Evolutionary conservation across 2,888 invertebrate species (phyloP), one percentile per base, ranked within the genome.

Genomic region (Tenthredo livida): DNA sequence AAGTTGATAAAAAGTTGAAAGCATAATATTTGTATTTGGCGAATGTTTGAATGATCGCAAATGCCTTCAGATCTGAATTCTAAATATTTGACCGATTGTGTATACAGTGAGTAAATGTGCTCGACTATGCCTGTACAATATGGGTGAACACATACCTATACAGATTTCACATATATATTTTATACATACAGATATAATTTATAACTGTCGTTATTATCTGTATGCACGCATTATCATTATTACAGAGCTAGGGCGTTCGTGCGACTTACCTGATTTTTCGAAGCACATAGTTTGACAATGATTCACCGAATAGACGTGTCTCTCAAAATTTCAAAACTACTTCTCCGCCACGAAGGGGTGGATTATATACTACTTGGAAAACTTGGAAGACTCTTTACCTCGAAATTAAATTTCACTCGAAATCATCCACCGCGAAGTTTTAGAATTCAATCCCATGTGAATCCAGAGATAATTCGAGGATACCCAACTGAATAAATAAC

Each of bases 271-370:
- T 67, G 67, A 33, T 67, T 3, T 6, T 67, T 17, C 17, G 4
- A 6, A 29, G 15, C 67, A 67, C 67, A 67, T 67, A 67, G 29
- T 67, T 25, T 25, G 29, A 67, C 67, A 33, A 67, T 67, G 67
- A 67, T 67, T 67, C 67, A 67, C 33, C 33, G 33, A 29, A 67
- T 33, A 33, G 17, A 67, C 67, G 67, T 67, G 67, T 67, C 17
- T 67, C 67, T 33, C 33, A 67, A 67, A 67, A 67, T 67, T 33
- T 67, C 17, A 17, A 67, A 33, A 67, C 9, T 33, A 29, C 17
- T 33, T 67, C 33, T 67, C 5, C 17, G 25, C 4, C 65, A 29
- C 29, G 29, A 29, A 29, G 29, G 29, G 1, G 29, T 29, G n/a
- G n/a, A n/a, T 5, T 29, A 12, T 65, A 29, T 29, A 29, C 29